A percentile compares a stretch with the other conserved stretches of the same genome.
Evolutionary conservation across 2,888 invertebrate genomes (phyloP).

Genomic region (Morpho deidamia): DNA sequence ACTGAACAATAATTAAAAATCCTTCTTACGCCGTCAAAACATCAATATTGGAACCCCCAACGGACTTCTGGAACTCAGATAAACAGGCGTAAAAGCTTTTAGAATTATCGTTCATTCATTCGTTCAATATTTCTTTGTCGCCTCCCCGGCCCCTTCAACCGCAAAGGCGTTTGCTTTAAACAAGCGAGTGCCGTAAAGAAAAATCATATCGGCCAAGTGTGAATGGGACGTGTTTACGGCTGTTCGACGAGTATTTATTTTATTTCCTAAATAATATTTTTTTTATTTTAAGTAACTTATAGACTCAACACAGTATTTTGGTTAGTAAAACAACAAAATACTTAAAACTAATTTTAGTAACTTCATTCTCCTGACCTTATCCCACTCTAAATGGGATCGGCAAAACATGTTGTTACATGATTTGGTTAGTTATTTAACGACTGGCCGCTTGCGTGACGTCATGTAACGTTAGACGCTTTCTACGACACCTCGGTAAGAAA

Average conservation of each 20-base stretch:
- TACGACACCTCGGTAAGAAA: no score
- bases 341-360: no score
- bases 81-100: conserved; percentile 69
- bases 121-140: conserved; percentile 66
- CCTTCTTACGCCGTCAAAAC: conserved; percentile 58
- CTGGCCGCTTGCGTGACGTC: no score
- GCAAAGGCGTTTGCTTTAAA: conserved; percentile 51
- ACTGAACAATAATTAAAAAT: conserved; percentile 26
- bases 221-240: background rate
- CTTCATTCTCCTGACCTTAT: no score
- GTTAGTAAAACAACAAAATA: no score
- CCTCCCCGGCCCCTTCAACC: conserved; percentile 47
- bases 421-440: no score
- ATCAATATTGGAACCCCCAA: conserved; percentile 65
- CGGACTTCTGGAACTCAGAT: conserved; percentile 50
- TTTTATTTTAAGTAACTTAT: no score
- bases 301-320: no score
- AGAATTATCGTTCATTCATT: conserved; percentile 73
- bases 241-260: background rate
- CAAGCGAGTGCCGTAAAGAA: conserved; percentile 42
- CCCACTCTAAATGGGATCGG: no score
- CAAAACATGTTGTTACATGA: no score
- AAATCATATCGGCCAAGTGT: conserved; percentile 23
- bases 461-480: no score
- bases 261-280: background rate